Evolutionary conservation across 2,797 vertebrate species (phyloP).

Genomic region (Bufotes viridis): DNA sequence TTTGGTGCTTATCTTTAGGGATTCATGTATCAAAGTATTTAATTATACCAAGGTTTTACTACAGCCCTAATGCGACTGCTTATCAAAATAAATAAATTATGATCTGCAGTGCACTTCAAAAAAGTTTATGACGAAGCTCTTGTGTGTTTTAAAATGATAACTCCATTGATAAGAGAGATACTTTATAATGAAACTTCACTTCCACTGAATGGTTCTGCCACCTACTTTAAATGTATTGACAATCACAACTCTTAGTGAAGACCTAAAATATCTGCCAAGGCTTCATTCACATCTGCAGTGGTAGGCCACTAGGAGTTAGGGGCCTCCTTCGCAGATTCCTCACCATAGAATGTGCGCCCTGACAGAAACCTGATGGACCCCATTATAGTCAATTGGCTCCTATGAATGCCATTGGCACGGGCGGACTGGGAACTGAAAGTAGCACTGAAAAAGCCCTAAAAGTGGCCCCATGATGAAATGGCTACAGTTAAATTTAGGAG

Average conservation of each 20-base stretch:
- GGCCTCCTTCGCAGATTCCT: no score
- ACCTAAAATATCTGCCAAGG: background rate
- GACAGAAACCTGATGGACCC: no score
- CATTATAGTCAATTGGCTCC: no score
- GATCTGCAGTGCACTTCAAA: conserved; percentile 6
- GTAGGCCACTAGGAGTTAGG: no score
- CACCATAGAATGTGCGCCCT: no score
- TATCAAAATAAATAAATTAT: conserved; percentile 38
- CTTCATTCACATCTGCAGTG: no score
- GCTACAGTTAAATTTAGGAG: no score
- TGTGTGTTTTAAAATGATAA: conserved; percentile 6
- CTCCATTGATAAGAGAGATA: conserved; percentile 3
- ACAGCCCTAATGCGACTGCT: conserved; percentile 5
- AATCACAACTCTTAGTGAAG: background rate
- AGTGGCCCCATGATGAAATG: no score
- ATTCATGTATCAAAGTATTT: conserved; percentile 37
- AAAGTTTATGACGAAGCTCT: background rate
- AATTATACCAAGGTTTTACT: conserved; percentile 36
- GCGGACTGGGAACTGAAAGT: no score
- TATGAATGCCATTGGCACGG: no score
- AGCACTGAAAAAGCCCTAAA: no score
- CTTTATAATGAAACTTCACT: background rate
- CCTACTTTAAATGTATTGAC: background rate
- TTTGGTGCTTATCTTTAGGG: conserved; percentile 36
- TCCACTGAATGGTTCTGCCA: background rate